Conservation (phyloP, 2,888 invertebrate species). For the Ornithoptera alexandrae region DNA sequence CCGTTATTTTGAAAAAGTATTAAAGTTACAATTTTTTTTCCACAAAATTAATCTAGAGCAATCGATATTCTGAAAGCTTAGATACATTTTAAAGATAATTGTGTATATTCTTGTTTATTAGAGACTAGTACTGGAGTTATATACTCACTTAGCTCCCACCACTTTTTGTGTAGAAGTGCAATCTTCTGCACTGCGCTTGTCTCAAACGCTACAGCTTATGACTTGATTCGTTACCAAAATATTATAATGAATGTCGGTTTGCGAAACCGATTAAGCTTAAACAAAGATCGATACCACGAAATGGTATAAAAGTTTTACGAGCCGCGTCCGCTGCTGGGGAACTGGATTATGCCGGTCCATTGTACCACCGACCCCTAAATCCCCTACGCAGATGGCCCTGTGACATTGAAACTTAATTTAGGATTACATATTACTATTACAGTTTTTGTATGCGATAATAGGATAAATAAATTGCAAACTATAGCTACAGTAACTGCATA, state of each 20-base stretch:
- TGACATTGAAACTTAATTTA: constrained; percentile 32
- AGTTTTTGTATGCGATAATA: not conserved
- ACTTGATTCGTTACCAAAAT: not conserved
- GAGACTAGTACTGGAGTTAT: no score
- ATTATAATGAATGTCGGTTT: constrained; percentile 33
- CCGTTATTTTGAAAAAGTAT: no score
- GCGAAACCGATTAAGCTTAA: constrained; percentile 45
- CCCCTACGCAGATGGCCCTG: constrained; percentile 36
- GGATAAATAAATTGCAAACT: no score
- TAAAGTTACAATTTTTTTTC: no score
- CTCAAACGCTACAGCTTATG: constrained; percentile 8
- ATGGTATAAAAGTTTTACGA: constrained; percentile 60
- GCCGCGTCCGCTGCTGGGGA: constrained; percentile 37
- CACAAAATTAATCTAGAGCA: no score
- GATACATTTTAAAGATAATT: no score
- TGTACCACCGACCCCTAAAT: constrained; percentile 40
- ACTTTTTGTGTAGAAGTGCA: no score
- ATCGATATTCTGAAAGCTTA: no score
- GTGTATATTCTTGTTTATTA: no score
- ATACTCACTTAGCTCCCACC: no score
- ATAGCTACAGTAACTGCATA: no score
- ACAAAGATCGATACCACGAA: constrained; percentile 57
- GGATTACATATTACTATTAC: constrained; percentile 17
- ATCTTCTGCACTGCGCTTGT: not conserved
- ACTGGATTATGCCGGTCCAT: constrained; percentile 45